Conservation (phyloP, 2,888 invertebrate genomes). For the Petrolisthes cinctipes region DNA sequence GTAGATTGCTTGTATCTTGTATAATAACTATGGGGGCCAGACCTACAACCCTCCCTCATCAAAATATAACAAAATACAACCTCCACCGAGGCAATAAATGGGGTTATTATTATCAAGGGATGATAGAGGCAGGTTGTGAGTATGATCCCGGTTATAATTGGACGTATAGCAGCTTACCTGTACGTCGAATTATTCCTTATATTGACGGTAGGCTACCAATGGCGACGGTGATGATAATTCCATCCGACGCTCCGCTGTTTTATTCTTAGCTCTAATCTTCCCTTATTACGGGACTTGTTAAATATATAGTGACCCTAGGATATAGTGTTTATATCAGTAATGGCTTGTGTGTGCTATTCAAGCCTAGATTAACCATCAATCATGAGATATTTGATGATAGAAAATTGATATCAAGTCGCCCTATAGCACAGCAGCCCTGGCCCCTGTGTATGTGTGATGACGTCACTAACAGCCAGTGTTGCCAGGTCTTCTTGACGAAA, state of each 20-base stretch:
- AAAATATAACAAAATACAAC: background rate
- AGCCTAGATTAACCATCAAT: conserved; percentile 42
- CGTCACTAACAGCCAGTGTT: conserved; percentile 50
- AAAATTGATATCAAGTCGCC: conserved; percentile 40
- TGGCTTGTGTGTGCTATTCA: background rate
- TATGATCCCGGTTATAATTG: background rate
- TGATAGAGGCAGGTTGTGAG: background rate
- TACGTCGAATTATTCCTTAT: conserved; percentile 31
- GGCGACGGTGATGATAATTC: conserved; percentile 55
- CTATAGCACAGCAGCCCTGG: conserved; percentile 5
- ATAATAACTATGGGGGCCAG: conserved; percentile 24
- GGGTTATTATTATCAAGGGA: background rate
- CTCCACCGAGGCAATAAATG: background rate
- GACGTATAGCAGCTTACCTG: conserved; percentile 37
- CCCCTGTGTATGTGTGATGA: conserved; percentile 39
- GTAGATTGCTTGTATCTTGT: background rate
- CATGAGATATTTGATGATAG: conserved; percentile 48
- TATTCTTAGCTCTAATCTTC: conserved; percentile 42
- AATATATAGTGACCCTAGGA: conserved; percentile 20
- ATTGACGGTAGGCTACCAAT: conserved; percentile 64
- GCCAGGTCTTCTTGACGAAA: too few relatives aligned
- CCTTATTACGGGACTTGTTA: conserved; percentile 52
- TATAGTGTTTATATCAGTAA: conserved; percentile 18
- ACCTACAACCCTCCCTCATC: conserved; percentile 2
- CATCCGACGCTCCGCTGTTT: conserved; percentile 36